phyloP scores from a whole-genome alignment of 2,113 vertebrate species.

The Chionomys nivalis region DNA sequence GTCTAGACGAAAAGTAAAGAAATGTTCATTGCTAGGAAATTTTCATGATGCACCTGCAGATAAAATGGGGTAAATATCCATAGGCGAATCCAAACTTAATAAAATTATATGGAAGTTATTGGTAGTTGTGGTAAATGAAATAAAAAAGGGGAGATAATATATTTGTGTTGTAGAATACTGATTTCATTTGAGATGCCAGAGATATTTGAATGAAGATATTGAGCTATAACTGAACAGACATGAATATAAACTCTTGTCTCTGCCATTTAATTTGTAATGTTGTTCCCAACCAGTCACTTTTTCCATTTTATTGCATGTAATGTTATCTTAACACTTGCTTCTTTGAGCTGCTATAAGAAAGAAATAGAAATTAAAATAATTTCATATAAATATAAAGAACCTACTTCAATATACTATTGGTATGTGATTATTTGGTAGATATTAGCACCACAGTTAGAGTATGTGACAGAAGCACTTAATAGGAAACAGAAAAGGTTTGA shows the following conservation, averaged over 20 bases:
- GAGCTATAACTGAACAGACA: conserved; percentile 2
- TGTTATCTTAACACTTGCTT: conserved; percentile 40
- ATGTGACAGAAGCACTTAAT: conserved; percentile 20
- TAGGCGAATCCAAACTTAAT: background rate
- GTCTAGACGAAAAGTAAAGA: background rate
- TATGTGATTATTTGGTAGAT: background rate
- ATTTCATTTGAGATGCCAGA: conserved; percentile 38
- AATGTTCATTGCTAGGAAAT: background rate
- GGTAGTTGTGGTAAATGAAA: conserved; percentile 24
- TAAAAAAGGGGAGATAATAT: background rate
- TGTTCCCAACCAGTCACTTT: background rate
- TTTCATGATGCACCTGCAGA: background rate
- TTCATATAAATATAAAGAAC: background rate
- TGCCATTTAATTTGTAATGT: conserved; percentile 28
- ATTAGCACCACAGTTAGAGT: conserved; percentile 18
- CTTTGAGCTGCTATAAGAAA: conserved; percentile 3
- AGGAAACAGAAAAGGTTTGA: conserved; percentile 3
- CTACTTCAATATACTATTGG: conserved; percentile 10
- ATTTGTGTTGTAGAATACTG: conserved; percentile 30
- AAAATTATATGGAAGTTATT: background rate
- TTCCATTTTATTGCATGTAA: conserved; percentile 37
- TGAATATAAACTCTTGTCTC: conserved; percentile 44
- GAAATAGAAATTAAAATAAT: conserved; percentile 44
- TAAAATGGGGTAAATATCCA: background rate
- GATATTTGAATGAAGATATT: conserved; percentile 28